phyloP scores from a whole-genome alignment of 2,888 invertebrate species.

The Ophion costatus region DNA sequence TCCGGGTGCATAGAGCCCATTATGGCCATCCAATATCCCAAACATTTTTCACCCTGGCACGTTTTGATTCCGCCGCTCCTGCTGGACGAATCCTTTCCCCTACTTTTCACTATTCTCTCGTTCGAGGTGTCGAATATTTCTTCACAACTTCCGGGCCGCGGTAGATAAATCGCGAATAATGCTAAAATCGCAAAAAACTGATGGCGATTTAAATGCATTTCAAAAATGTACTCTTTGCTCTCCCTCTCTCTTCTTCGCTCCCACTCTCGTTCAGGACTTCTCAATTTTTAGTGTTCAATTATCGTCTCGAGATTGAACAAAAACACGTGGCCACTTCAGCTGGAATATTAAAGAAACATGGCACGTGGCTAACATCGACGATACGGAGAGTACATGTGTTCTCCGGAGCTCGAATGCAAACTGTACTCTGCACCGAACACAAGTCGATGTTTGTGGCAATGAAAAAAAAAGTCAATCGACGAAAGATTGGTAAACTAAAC shows the following conservation, averaged over 20 bases:
- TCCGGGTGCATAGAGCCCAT: conserved; percentile 54
- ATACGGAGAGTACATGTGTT: conserved; percentile 30
- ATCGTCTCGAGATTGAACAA: conserved; percentile 29
- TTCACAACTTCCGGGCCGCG: not conserved
- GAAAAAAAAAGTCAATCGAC: conserved; percentile 43
- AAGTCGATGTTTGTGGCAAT: conserved; percentile 4
- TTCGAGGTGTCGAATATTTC: not conserved
- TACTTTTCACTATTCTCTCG: not conserved
- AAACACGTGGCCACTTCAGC: conserved; percentile 55
- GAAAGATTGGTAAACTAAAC: conserved; percentile 42
- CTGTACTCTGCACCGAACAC: not conserved
- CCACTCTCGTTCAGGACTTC: not conserved
- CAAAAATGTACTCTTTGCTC: conserved; percentile 25
- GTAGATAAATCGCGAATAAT: conserved; percentile 19
- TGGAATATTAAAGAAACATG: conserved; percentile 43
- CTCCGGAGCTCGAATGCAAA: conserved; percentile 22
- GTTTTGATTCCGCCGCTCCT: not conserved
- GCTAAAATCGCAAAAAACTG: conserved; percentile 31
- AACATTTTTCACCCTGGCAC: conserved; percentile 3
- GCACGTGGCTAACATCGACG: conserved; percentile 53
- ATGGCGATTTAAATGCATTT: conserved; percentile 34
- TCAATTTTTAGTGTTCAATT: conserved; percentile 24
- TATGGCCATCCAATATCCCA: conserved; percentile 68
- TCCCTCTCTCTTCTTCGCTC: not conserved
- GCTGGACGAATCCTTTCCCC: not conserved